phyloP scores from a whole-genome alignment of 2,113 vertebrate genomes.

The Elephantulus edwardii region DNA sequence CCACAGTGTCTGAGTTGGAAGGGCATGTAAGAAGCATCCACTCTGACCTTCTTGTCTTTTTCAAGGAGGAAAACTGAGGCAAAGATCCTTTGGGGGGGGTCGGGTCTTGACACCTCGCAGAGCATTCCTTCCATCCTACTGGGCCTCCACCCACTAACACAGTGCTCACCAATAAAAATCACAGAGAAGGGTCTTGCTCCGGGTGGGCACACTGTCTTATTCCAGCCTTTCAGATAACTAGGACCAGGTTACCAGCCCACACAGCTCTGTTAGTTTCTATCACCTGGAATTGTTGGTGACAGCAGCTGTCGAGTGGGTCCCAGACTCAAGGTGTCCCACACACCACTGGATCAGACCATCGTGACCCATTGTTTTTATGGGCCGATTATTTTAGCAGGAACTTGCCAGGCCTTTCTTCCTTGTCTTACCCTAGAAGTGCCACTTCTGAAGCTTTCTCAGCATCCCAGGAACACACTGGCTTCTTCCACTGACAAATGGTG shows the following conservation, averaged over 20 bases:
- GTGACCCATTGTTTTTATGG: not conserved
- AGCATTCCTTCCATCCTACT: too few relatives aligned
- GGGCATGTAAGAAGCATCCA: not conserved
- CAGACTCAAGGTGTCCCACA: not conserved
- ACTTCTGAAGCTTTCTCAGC: not conserved
- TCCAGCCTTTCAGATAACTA: not conserved
- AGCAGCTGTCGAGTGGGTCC: not conserved
- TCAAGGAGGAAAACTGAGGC: not conserved
- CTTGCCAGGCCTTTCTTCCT: not conserved
- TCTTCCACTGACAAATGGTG: not conserved
- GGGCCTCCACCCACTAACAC: too few relatives aligned
- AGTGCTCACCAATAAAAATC: rapidly evolving
- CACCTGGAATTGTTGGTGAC: not conserved
- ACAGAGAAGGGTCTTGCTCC: not conserved
- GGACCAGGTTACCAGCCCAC: not conserved
- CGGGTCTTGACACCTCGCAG: not conserved
- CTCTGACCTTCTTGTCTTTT: not conserved
- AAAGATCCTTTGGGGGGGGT: not conserved
- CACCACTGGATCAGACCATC: not conserved
- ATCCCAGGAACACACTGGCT: not conserved
- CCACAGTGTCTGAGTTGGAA: not conserved
- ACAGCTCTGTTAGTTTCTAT: not conserved
- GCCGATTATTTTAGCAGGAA: not conserved
- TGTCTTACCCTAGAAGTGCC: not conserved
- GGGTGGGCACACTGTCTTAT: not conserved